These are phyloP conservation scores for Rosalia funebris DNA, from an alignment of 2,888 invertebrate species.

Conservation along the genomic window DNA sequence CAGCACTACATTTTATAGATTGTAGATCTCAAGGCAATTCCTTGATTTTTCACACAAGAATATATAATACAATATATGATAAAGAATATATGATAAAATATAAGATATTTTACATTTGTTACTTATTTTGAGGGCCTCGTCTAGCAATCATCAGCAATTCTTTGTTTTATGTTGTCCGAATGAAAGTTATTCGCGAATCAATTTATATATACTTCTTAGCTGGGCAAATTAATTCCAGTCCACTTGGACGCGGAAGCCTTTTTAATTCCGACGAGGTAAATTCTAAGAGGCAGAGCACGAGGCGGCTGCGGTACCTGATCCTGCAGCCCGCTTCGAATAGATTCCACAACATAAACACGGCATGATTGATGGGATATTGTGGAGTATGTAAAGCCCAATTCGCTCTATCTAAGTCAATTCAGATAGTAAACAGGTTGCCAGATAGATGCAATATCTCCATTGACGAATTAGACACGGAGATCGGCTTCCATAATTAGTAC, in stretches of 20 bases:
- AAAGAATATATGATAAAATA: too few relatives aligned
- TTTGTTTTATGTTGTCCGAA: too few relatives aligned
- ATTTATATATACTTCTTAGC: too few relatives aligned
- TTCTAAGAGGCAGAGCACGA: background rate
- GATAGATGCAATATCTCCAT: slow-evolving; percentile 41
- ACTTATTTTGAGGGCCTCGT: too few relatives aligned
- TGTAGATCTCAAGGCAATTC: too few relatives aligned
- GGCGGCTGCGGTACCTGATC: background rate
- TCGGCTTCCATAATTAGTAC: slow-evolving; percentile 39
- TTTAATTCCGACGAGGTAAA: background rate
- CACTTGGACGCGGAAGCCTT: background rate
- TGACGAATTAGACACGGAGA: slow-evolving; percentile 41
- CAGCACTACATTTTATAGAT: too few relatives aligned
- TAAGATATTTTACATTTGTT: too few relatives aligned
- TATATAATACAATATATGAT: too few relatives aligned
- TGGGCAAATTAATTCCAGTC: background rate
- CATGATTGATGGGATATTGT: slow-evolving; percentile 46
- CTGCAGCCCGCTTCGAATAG: background rate
- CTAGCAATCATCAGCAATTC: too few relatives aligned
- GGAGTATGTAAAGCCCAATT: slow-evolving; percentile 36
- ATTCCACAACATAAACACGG: slow-evolving; percentile 36
- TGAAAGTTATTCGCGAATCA: too few relatives aligned
- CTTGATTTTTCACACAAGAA: too few relatives aligned
- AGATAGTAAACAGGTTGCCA: slow-evolving; percentile 41
- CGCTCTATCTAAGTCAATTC: slow-evolving; percentile 42